Base-by-base conservation (phyloP, 2,113 vertebrate genomes). In the Lethenteron camtschaticum region DNA sequence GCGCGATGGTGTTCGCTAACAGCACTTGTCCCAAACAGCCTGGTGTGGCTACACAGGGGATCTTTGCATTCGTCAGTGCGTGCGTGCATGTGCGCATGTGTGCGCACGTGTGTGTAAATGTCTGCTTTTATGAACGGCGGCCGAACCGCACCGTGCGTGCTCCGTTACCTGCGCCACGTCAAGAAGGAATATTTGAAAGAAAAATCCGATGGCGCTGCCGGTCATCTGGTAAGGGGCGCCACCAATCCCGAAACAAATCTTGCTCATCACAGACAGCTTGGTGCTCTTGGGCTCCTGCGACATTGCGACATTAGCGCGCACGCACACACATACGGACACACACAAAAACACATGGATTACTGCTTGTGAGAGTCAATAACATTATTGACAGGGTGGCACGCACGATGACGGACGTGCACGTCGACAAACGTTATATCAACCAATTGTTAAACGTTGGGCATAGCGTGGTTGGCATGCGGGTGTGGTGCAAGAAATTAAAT, bases 201-300 rank as follows among this genome's bases (percentile, higher is more conserved):
- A 66, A 24, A 66, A 16, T 16, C 63, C 63, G n/a, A 66, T 66
- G n/a, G 63, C 63, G 24, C 63, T 66, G 63, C 10, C 63, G 9
- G 63, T 66, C 63, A 66, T 66, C 63, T 66, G 63, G 63, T 66
- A 66, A 11, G 63, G 63, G 63, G 63, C 63, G 24, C 63, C 63
- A 66, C 63, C 63, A 66, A 66, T 9, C 24, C 63, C 10, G 3
- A 16, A 66, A 24, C 63, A 66, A 66, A 66, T 66, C 63, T 66
- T 66, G 63, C 63, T 66, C n/a, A n/a, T 16, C 9, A 66, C 24
- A 18, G 13, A 63, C 59, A 63, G 16, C 16, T 63, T 63, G 3
- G 13, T 14, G 13, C 16, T 63, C 13, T 18, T 63, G 59, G 59
- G 16, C 59, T 63, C 13, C 13, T 63, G 59, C 59, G 13, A 63